Evolutionary conservation across 1,140 invertebrate genomes (phyloP).

Genomic region (Drosophila nikananu): DNA sequence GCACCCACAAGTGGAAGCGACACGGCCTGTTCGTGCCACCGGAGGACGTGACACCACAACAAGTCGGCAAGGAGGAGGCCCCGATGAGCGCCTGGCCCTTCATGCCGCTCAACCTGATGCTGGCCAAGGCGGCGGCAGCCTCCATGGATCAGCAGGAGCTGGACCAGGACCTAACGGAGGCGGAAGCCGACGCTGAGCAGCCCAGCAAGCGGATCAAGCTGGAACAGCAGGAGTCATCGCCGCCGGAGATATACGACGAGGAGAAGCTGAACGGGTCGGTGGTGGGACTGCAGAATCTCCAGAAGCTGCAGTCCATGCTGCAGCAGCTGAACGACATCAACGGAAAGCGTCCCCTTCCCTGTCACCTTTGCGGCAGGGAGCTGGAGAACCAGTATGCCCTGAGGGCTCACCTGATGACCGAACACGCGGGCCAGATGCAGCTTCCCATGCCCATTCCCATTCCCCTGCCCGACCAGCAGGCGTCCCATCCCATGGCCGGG

Average conservation of each 20-base stretch:
- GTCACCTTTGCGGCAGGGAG: constrained; percentile 88
- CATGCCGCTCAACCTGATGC: constrained; percentile 88
- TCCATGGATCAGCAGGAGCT: constrained; percentile 39
- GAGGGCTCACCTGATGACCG: constrained; percentile 88
- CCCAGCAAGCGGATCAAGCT: constrained; percentile 74
- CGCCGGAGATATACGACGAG: constrained; percentile 32
- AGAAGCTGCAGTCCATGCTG: constrained; percentile 96
- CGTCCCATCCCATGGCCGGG: constrained; percentile 31
- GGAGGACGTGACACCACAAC: constrained; percentile 65
- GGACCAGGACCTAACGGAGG: constrained; percentile 23
- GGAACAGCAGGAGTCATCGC: constrained; percentile 44
- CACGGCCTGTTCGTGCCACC: constrained; percentile 90
- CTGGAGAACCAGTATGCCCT: constrained; percentile 87
- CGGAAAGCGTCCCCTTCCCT: constrained; percentile 87
- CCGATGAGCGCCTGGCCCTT: constrained; percentile 85
- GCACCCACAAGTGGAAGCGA: constrained; percentile 95
- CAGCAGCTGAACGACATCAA: constrained; percentile 93
- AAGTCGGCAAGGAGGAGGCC: constrained; percentile 54
- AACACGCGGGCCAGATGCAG: constrained; percentile 85
- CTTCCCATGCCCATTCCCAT: constrained; percentile 49
- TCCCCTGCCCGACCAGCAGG: constrained; percentile 62
- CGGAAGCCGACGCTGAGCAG: constrained; percentile 37
- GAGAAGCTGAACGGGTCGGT: constrained; percentile 55
- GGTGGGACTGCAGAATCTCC: constrained; percentile 87
- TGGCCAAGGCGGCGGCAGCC: constrained; percentile 85